Evolutionary conservation across 2,113 vertebrate species (phyloP).

Genomic region (Cettia cetti): DNA sequence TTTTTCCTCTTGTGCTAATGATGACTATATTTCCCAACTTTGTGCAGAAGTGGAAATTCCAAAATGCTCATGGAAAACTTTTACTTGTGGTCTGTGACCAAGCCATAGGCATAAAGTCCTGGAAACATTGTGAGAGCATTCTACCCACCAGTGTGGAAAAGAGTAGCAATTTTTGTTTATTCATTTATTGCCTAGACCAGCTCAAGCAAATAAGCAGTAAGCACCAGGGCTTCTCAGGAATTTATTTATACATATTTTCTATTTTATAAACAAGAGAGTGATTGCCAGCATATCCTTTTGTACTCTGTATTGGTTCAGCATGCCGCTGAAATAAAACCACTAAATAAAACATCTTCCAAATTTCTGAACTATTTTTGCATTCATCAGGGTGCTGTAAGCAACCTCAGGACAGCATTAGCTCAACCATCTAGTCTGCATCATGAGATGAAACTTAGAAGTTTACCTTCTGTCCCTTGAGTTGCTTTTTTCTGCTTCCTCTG

Average conservation of each 20-base stretch:
- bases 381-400: background rate
- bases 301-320: background rate
- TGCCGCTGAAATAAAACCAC: background rate
- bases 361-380: background rate
- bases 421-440: background rate
- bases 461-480: background rate
- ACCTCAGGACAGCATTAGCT: background rate
- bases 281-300: background rate
- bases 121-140: slow-evolving; percentile 13
- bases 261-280: background rate
- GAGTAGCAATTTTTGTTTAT: slow-evolving; percentile 28
- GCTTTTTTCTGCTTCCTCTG: background rate
- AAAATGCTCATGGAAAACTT: slow-evolving; percentile 28
- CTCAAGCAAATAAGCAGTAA: background rate
- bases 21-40: background rate
- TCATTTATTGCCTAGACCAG: slow-evolving; percentile 15
- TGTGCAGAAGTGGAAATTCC: slow-evolving; percentile 23
- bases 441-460: background rate
- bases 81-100: slow-evolving; percentile 37
- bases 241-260: background rate
- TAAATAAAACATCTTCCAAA: background rate
- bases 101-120: background rate
- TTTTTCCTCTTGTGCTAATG: background rate
- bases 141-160: background rate
- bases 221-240: background rate